phyloP scores from a whole-genome alignment of 2,888 invertebrate species.

The Anoncus sp. region DNA sequence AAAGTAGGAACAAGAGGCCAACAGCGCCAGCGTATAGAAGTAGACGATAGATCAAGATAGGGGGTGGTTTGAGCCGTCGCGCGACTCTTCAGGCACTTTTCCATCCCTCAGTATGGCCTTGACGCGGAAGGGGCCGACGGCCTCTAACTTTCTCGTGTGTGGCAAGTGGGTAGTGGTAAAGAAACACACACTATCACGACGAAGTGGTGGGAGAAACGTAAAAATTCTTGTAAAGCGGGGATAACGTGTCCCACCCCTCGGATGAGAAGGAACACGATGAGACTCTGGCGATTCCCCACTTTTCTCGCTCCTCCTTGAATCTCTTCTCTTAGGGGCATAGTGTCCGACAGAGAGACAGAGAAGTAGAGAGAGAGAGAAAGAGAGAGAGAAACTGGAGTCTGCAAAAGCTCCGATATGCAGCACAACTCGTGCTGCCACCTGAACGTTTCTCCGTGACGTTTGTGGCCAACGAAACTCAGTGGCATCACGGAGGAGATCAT shows the following conservation, averaged over 20 bases:
- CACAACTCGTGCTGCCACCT: slow-evolving; percentile 82
- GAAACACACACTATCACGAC: slow-evolving; percentile 30
- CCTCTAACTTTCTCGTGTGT: slow-evolving; percentile 51
- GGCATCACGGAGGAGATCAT: slow-evolving; percentile 13
- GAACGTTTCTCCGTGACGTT: slow-evolving; percentile 64
- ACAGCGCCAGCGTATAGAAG: slow-evolving; percentile 49
- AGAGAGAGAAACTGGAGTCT: slow-evolving; percentile 57
- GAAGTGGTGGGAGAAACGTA: slow-evolving; percentile 67
- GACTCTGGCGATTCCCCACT: slow-evolving; percentile 62
- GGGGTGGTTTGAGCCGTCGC: slow-evolving; percentile 14
- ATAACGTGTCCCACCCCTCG: slow-evolving; percentile 57
- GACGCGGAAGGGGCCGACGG: slow-evolving; percentile 62
- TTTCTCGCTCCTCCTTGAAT: slow-evolving; percentile 70
- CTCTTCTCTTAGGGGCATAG: slow-evolving; percentile 50
- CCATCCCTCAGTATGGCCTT: slow-evolving; percentile 57
- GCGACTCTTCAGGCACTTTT: slow-evolving; percentile 44
- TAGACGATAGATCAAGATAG: slow-evolving; percentile 23
- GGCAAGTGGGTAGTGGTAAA: slow-evolving; percentile 38
- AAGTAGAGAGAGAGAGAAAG: background rate
- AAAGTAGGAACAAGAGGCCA: slow-evolving; percentile 46
- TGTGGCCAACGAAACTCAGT: slow-evolving; percentile 11
- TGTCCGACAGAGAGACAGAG: background rate
- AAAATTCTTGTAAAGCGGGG: slow-evolving; percentile 43
- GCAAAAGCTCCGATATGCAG: slow-evolving; percentile 62
- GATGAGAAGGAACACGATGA: slow-evolving; percentile 55